phyloP scores from a whole-genome alignment of 2,888 invertebrate species.

The Euplagia quadripunctaria region DNA sequence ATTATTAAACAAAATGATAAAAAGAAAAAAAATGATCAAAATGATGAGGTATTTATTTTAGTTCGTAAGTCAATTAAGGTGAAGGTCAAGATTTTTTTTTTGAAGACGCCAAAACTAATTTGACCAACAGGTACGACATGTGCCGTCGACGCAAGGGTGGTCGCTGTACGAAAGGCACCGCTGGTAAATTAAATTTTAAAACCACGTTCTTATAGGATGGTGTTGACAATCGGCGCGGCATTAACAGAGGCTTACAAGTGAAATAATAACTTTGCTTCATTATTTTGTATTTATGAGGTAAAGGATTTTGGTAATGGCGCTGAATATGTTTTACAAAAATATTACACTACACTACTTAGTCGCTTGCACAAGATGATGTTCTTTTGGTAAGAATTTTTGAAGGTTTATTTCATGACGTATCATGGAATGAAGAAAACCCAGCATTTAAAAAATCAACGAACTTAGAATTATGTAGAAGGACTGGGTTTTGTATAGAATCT shows the following conservation, averaged over 20 bases:
- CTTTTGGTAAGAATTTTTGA: slow-evolving; percentile 26
- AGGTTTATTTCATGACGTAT: slow-evolving; percentile 51
- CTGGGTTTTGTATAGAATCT: slow-evolving; percentile 48
- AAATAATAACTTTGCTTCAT: slow-evolving; percentile 80
- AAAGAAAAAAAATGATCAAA: too few species aligned
- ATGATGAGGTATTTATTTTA: slow-evolving; percentile 27
- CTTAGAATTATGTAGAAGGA: slow-evolving; percentile 35
- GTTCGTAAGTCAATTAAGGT: slow-evolving; percentile 42
- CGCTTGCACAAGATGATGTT: slow-evolving; percentile 55
- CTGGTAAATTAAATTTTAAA: slow-evolving; percentile 92
- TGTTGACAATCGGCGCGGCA: slow-evolving; percentile 69
- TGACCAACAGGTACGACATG: slow-evolving; percentile 97
- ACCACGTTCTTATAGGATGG: slow-evolving; percentile 72
- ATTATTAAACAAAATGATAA: slow-evolving; percentile 66
- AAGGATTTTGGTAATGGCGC: slow-evolving; percentile 87
- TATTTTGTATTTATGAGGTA: slow-evolving; percentile 81
- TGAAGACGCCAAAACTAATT: slow-evolving; percentile 78
- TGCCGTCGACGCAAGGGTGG: slow-evolving; percentile 98
- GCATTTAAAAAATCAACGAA: slow-evolving; percentile 26
- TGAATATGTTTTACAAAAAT: slow-evolving; percentile 69
- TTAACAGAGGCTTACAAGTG: slow-evolving; percentile 84
- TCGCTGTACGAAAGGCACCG: slow-evolving; percentile 99
- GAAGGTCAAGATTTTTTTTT: slow-evolving; percentile 53
- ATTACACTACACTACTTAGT: slow-evolving; percentile 49
- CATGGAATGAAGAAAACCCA: slow-evolving; percentile 45